phyloP scores from a whole-genome alignment of 2,113 vertebrate genomes.

The Rhombomys opimus region DNA sequence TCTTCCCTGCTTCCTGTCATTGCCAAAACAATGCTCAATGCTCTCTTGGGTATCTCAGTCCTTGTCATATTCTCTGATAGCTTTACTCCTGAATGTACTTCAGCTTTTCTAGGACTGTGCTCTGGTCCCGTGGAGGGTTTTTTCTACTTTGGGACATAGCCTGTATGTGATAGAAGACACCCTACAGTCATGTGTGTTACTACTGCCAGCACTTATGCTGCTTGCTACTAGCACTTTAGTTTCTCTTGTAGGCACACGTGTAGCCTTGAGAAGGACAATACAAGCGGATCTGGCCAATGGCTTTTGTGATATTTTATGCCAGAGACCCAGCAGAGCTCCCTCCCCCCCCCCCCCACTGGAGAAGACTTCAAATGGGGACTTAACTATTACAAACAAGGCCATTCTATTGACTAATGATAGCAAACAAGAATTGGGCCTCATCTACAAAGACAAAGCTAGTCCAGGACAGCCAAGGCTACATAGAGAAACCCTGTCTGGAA shows the following conservation, averaged over 20 bases:
- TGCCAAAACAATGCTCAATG: not conserved
- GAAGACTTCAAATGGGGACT: not conserved
- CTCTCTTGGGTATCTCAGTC: not conserved
- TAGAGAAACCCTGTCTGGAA: too few species aligned
- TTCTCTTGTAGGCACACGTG: not conserved
- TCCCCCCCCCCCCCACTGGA: not conserved
- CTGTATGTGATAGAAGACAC: not conserved
- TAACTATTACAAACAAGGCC: not conserved
- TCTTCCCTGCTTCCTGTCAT: not conserved
- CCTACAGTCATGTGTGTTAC: not conserved
- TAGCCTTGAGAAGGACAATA: not conserved
- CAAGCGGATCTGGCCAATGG: not conserved
- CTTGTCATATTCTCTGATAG: not conserved
- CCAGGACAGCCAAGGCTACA: too few species aligned
- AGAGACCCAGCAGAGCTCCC: not conserved
- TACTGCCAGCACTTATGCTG: not conserved
- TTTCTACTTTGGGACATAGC: not conserved
- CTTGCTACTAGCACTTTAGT: not conserved
- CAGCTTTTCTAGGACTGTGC: not conserved
- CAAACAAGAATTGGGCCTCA: not conserved
- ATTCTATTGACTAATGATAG: not conserved
- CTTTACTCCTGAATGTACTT: conserved; percentile 14
- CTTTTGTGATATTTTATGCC: not conserved
- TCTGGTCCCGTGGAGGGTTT: not conserved
- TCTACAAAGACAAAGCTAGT: too few species aligned